Evolutionary conservation across 2,888 invertebrate genomes (phyloP).

Genomic region (Drosophila infuscata): DNA sequence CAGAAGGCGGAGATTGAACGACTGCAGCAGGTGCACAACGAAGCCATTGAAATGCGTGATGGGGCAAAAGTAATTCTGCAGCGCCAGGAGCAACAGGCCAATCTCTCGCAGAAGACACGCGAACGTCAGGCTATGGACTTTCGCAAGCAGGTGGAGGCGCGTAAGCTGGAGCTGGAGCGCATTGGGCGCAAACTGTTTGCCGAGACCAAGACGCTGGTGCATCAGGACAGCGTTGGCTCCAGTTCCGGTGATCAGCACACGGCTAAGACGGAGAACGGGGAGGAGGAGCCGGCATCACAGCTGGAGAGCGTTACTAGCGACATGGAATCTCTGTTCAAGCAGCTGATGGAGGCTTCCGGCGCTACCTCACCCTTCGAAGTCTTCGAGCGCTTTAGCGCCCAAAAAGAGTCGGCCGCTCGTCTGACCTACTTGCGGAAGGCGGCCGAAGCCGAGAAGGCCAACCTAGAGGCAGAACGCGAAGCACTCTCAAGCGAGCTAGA

Average conservation of each 20-base stretch:
- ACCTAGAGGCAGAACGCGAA: slow-evolving; percentile 89
- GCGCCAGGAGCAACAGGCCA: slow-evolving; percentile 89
- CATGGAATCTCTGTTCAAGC: slow-evolving; percentile 90
- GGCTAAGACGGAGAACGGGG: slow-evolving; percentile 82
- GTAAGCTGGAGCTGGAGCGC: slow-evolving; percentile 90
- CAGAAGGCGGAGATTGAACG: slow-evolving; percentile 91
- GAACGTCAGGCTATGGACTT: slow-evolving; percentile 88
- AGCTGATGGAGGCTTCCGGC: slow-evolving; percentile 91
- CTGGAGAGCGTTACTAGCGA: slow-evolving; percentile 79
- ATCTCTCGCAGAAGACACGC: slow-evolving; percentile 88
- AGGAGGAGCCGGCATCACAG: slow-evolving; percentile 82
- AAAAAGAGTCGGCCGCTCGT: slow-evolving; percentile 90
- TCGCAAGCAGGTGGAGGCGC: slow-evolving; percentile 89
- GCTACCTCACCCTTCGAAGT: slow-evolving; percentile 91
- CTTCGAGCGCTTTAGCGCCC: slow-evolving; percentile 89
- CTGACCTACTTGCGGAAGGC: slow-evolving; percentile 89
- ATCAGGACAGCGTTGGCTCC: slow-evolving; percentile 87
- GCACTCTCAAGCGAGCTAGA: slow-evolving; percentile 89
- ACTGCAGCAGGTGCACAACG: slow-evolving; percentile 90
- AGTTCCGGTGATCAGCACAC: slow-evolving; percentile 84
- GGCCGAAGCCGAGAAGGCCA: slow-evolving; percentile 91
- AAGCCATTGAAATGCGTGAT: slow-evolving; percentile 90
- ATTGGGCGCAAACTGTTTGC: slow-evolving; percentile 92
- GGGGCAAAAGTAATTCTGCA: slow-evolving; percentile 89
- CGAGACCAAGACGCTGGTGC: slow-evolving; percentile 86